Evolutionary conservation across 2,113 vertebrate genomes (phyloP).

Genomic region (Gnathonemus longibarbis): DNA sequence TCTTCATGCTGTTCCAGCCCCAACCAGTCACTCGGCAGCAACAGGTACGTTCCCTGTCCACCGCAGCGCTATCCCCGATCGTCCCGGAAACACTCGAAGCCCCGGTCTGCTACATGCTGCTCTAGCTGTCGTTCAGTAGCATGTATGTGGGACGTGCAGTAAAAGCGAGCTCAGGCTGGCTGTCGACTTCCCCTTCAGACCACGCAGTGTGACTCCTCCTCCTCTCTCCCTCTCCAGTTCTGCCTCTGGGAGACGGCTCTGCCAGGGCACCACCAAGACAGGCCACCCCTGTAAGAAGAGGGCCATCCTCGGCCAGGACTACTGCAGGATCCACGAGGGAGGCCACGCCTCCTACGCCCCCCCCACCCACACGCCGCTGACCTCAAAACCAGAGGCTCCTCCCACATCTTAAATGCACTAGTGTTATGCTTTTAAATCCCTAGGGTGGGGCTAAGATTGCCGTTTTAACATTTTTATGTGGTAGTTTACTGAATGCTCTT

Average conservation of each 20-base stretch:
- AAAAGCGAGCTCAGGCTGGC: not conserved
- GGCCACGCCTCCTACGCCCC: conserved; percentile 27
- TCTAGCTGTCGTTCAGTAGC: not conserved
- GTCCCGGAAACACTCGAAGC: not conserved
- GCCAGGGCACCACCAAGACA: conserved; percentile 59
- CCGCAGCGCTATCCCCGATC: not conserved
- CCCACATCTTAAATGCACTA: not conserved
- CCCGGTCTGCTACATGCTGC: not conserved
- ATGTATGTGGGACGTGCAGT: not conserved
- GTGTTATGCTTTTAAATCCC: not conserved
- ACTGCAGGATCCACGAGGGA: conserved; percentile 60
- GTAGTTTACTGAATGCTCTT: not conserved
- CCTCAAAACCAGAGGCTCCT: not conserved
- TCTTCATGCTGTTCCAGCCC: conserved; percentile 38
- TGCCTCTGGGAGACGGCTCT: conserved; percentile 43
- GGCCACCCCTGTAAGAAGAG: conserved; percentile 65
- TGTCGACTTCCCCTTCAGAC: not conserved
- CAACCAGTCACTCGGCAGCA: conserved; percentile 39
- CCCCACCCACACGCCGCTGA: not conserved
- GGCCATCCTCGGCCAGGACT: conserved; percentile 52
- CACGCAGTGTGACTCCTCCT: not conserved
- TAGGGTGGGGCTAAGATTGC: not conserved
- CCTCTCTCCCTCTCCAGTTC: conserved; percentile 39
- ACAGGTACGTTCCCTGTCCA: conserved; percentile 40
- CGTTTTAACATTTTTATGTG: not conserved